These are phyloP conservation scores for Euura saliciscinereae DNA, from an alignment of 1,140 invertebrate species.

Conservation along the genomic window DNA sequence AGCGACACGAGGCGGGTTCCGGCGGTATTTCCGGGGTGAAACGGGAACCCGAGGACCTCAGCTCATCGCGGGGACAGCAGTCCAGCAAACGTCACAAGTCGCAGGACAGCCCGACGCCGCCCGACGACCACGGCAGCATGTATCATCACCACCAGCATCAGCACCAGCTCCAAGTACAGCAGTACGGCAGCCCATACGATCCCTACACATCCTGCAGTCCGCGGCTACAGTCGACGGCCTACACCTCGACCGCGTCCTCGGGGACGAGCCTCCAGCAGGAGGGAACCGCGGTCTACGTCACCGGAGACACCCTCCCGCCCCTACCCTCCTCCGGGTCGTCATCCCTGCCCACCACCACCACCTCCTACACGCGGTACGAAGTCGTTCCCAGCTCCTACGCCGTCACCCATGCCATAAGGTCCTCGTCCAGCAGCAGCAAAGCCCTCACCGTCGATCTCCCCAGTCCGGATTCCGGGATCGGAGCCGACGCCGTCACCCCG, in stretches of 20 bases:
- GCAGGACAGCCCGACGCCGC: conserved; percentile 63
- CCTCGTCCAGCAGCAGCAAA: conserved; percentile 65
- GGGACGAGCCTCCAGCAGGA: conserved; percentile 52
- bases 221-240: conserved; percentile 58
- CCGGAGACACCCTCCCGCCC: conserved; percentile 50
- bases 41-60: conserved; percentile 71
- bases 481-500: conserved; percentile 88
- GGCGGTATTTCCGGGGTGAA: conserved; percentile 63
- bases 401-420: conserved; percentile 54
- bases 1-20: conserved; percentile 49
- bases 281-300: conserved; percentile 52
- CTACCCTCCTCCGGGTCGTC: conserved; percentile 57
- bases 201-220: conserved; percentile 62
- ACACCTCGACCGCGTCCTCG: conserved; percentile 56
- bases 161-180: conserved; percentile 54
- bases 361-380: conserved; percentile 58
- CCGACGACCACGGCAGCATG: conserved; percentile 57
- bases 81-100: conserved; percentile 56
- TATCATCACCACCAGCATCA: conserved; percentile 63
- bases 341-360: conserved; percentile 50
- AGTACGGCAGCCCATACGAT: conserved; percentile 57
- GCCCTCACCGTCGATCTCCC: conserved; percentile 89
- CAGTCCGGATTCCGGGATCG: conserved; percentile 90
- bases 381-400: conserved; percentile 56
- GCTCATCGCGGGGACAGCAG: conserved; percentile 62